A percentile compares a stretch with the other conserved stretches of the same genome.
Evolutionary conservation across 2,888 invertebrate genomes (phyloP).

Genomic region (Epinotia ramella): DNA sequence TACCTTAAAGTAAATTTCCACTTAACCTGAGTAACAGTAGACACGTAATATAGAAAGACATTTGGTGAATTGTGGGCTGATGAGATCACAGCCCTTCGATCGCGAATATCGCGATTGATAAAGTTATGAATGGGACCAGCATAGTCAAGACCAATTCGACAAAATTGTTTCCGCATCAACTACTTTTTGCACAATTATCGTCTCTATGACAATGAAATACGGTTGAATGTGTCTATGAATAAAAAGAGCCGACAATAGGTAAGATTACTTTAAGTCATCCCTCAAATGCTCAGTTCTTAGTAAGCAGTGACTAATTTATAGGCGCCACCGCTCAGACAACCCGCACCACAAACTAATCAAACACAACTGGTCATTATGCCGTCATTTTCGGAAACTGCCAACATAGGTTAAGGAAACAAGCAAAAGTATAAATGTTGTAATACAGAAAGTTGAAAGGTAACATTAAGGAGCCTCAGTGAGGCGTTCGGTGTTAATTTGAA

Average conservation of each 20-base stretch:
- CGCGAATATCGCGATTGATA: not conserved
- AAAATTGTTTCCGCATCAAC: slow-evolving; percentile 32
- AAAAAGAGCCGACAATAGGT: not conserved
- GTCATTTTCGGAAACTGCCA: slow-evolving; percentile 71
- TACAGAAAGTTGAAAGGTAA: slow-evolving; percentile 18
- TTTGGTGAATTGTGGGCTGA: not conserved
- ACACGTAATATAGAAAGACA: not conserved
- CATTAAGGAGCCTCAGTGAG: slow-evolving; percentile 27
- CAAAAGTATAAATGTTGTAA: slow-evolving; percentile 57
- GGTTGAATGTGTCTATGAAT: not conserved
- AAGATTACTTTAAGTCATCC: slow-evolving; percentile 41
- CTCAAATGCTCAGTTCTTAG: slow-evolving; percentile 54
- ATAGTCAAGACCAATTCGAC: slow-evolving; percentile 11
- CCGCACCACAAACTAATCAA: slow-evolving; percentile 81
- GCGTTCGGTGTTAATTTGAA: not conserved
- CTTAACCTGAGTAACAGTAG: not conserved
- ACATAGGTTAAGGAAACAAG: slow-evolving; percentile 63
- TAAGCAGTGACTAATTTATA: slow-evolving; percentile 71
- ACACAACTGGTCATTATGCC: slow-evolving; percentile 76
- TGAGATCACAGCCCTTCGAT: not conserved
- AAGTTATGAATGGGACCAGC: slow-evolving; percentile 15
- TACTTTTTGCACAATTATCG: not conserved
- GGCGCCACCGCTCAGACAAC: slow-evolving; percentile 73
- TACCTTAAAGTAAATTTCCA: no score
- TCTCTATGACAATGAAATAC: not conserved